A percentile compares a stretch with the other conserved stretches of the same genome.
Evolutionary conservation across 2,888 invertebrate species (phyloP).

Genomic region (Junonia oenone): DNA sequence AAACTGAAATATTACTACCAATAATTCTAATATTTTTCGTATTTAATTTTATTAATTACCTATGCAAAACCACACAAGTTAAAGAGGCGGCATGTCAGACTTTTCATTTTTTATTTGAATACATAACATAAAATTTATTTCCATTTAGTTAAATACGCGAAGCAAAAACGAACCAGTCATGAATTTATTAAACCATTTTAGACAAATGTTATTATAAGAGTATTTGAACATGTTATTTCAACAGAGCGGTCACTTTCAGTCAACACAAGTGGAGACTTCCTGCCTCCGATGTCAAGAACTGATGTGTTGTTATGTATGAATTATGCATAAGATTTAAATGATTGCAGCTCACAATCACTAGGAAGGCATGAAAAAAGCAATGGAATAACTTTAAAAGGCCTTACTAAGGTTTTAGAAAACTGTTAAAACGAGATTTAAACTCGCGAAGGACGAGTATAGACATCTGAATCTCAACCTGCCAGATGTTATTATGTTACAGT

Average conservation of each 20-base stretch:
- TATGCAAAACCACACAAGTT: background rate
- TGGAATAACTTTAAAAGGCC: background rate
- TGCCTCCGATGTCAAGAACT: constrained; percentile 48
- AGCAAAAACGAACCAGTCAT: background rate
- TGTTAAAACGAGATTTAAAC: no score
- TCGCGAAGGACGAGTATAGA: no score
- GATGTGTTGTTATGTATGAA: constrained; percentile 40
- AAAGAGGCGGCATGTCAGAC: background rate
- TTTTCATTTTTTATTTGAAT: background rate
- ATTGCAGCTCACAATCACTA: constrained; percentile 35
- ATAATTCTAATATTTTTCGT: no score
- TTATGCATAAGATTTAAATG: constrained; percentile 35
- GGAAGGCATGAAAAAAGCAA: constrained; percentile 13
- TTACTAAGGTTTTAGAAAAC: background rate
- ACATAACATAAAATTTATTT: background rate
- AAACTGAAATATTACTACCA: no score
- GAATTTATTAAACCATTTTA: constrained; percentile 23
- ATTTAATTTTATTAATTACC: no score
- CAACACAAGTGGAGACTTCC: constrained; percentile 47
- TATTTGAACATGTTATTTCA: constrained; percentile 32
- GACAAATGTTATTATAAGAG: constrained; percentile 29
- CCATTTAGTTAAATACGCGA: background rate
- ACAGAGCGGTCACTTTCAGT: constrained; percentile 37
- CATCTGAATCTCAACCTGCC: no score
- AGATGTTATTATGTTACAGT: no score